Evolutionary conservation across 2,113 vertebrate genomes (phyloP).

Genomic region (Mus spicilegus): DNA sequence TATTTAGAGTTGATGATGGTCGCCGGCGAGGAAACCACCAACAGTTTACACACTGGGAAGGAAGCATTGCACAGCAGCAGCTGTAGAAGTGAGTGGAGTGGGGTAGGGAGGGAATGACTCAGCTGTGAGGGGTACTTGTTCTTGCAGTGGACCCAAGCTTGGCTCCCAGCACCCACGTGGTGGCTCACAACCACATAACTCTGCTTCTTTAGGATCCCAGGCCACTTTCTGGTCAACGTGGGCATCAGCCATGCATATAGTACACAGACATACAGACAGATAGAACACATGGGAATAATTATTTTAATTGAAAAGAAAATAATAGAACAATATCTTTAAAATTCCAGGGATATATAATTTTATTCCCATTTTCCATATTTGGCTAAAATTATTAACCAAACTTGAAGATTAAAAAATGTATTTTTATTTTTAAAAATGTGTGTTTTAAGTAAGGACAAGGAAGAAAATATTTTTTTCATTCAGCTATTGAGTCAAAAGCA

Average conservation of each 20-base stretch:
- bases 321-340: slow-evolving; percentile 18
- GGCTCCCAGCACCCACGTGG: not conserved
- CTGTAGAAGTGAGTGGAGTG: not conserved
- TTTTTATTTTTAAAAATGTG: not conserved
- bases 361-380: not conserved
- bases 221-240: not conserved
- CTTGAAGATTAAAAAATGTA: slow-evolving; percentile 17
- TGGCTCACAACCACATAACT: not conserved
- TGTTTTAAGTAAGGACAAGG: slow-evolving; percentile 8
- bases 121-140: not conserved
- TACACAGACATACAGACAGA: not conserved
- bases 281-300: not conserved
- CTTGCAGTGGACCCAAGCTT: not conserved
- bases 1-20: not conserved
- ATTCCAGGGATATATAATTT: slow-evolving; percentile 12
- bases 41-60: not conserved
- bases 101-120: not conserved
- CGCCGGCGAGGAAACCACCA: not conserved
- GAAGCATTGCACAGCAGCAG: not conserved
- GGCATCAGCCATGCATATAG: not conserved
- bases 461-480: slow-evolving; percentile 22
- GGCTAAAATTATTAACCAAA: not conserved
- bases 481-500: not conserved
- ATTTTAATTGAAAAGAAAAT: not conserved
- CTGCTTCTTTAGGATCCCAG: not conserved